A percentile compares a stretch with the other conserved stretches of the same genome.
Evolutionary conservation across 1,140 invertebrate genomes (phyloP).

Genomic region (Procambarus clarkii): DNA sequence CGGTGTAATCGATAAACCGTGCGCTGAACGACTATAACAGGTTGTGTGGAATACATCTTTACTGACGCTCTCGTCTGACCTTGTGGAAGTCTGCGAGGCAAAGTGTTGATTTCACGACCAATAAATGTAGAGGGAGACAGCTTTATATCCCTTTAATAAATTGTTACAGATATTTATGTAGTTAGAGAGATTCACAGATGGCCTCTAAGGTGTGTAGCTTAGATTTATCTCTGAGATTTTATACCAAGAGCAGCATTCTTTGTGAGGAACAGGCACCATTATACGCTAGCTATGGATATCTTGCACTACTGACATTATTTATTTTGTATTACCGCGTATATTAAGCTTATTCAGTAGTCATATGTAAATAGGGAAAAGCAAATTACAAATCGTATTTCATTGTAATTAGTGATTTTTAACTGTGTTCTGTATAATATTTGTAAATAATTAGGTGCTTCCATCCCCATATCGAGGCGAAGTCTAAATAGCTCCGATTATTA

Average conservation of each 20-base stretch:
- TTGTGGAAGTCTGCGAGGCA: not conserved
- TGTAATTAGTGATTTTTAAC: too few relatives aligned
- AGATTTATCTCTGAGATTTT: not conserved
- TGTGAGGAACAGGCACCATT: too few relatives aligned
- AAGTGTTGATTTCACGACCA: conserved; percentile 42
- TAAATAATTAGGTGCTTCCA: too few relatives aligned
- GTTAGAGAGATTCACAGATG: not conserved
- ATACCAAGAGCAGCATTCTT: too few relatives aligned
- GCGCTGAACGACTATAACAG: not conserved
- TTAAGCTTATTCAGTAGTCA: too few relatives aligned
- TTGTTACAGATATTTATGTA: not conserved
- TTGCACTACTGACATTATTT: too few relatives aligned
- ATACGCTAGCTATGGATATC: too few relatives aligned
- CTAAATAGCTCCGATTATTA: not conserved
- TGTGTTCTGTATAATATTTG: too few relatives aligned
- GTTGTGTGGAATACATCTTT: not conserved
- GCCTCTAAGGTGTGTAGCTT: not conserved
- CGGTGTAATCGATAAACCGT: not conserved
- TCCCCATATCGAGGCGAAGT: too few relatives aligned
- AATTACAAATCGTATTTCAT: too few relatives aligned
- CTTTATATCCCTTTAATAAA: conserved; percentile 27
- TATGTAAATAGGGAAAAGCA: too few relatives aligned
- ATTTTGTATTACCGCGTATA: too few relatives aligned
- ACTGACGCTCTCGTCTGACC: not conserved
- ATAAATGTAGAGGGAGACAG: conserved; percentile 38